Conservation (phyloP, 2,113 vertebrate species). For the Nesoenas mayeri region DNA sequence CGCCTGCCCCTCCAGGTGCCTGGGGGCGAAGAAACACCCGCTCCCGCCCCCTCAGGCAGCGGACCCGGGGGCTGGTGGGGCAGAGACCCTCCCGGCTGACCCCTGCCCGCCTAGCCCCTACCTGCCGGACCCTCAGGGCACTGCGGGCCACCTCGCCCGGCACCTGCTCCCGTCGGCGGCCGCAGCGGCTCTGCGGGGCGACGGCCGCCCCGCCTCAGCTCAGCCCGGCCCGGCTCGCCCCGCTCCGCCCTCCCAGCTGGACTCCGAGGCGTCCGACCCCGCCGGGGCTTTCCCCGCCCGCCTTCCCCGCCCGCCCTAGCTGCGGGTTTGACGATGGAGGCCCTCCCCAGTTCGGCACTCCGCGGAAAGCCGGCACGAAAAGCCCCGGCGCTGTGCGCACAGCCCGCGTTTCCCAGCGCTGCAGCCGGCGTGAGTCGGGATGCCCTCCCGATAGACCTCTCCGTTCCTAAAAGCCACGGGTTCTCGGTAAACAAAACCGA, state of each 20-base stretch:
- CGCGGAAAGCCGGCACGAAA: background rate
- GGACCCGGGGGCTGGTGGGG: fast-evolving
- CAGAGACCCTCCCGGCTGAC: background rate
- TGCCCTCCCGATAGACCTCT: fast-evolving
- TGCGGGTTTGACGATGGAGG: fast-evolving
- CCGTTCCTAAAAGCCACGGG: fast-evolving
- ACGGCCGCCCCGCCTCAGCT: fast-evolving
- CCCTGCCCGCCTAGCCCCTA: background rate
- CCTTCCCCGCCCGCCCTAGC: too few relatives aligned
- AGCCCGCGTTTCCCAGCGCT: fast-evolving
- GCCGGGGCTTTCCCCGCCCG: too few relatives aligned
- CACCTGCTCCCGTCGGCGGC: fast-evolving
- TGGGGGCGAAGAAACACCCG: too few relatives aligned
- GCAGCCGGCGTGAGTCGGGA: fast-evolving
- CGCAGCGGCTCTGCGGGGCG: background rate
- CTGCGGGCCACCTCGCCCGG: fast-evolving
- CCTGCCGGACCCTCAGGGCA: fast-evolving
- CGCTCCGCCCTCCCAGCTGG: fast-evolving
- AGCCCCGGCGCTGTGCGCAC: fast-evolving
- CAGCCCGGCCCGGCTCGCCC: too few relatives aligned
- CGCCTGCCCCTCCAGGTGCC: too few relatives aligned
- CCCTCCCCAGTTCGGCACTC: too few relatives aligned
- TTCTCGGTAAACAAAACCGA: background rate
- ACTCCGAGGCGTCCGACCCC: fast-evolving
- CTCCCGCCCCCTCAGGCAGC: background rate